phyloP scores from a whole-genome alignment of 2,113 vertebrate species.

The Fulmarus glacialis region DNA sequence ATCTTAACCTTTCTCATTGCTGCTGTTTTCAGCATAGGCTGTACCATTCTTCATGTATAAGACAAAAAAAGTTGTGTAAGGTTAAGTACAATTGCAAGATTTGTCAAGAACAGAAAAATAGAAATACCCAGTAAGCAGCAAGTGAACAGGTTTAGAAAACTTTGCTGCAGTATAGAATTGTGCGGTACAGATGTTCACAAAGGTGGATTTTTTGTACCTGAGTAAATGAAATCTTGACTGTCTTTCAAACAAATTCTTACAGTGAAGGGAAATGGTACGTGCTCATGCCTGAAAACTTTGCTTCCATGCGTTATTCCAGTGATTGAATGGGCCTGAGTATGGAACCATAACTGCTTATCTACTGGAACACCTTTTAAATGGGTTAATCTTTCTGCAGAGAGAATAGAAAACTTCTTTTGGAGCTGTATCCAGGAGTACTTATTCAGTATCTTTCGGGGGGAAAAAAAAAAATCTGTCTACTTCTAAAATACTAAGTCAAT shows the following conservation, averaged over 20 bases:
- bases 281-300: neutral
- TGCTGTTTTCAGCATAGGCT: neutral
- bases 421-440: neutral
- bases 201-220: neutral
- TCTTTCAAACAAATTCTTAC: neutral
- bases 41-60: neutral
- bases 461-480: neutral
- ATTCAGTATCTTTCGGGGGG: neutral
- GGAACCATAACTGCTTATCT: neutral
- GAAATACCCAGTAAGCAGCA: neutral
- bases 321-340: neutral
- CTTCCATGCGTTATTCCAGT: neutral
- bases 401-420: neutral
- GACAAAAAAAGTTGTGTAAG: neutral
- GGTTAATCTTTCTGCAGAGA: neutral
- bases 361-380: neutral
- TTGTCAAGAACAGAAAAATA: neutral
- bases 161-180: neutral
- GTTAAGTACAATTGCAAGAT: neutral
- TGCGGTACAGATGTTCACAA: neutral
- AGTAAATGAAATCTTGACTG: neutral
- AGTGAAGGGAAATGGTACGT: neutral
- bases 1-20: neutral
- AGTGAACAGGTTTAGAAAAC: neutral
- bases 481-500: neutral